Conservation (phyloP, 1,140 invertebrate genomes). For the Ostrea denselamellosa region DNA sequence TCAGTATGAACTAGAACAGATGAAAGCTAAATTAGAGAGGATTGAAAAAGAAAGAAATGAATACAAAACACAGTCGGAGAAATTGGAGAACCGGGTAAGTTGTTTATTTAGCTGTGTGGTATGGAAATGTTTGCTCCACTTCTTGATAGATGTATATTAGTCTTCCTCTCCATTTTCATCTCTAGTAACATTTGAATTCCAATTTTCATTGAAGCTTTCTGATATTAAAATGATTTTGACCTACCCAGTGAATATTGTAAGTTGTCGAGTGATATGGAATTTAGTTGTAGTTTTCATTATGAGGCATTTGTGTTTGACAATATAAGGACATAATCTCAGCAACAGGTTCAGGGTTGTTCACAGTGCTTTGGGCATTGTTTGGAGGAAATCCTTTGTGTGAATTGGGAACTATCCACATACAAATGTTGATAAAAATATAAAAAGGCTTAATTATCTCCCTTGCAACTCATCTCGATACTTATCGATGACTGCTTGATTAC, state of each 20-base stretch:
- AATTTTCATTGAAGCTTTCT: background rate
- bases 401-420: background rate
- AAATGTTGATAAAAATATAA: background rate
- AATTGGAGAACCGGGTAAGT: conserved; percentile 93
- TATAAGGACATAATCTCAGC: background rate
- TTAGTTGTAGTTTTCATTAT: background rate
- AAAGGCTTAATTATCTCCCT: background rate
- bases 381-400: background rate
- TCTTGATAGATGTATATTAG: background rate
- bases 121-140: background rate
- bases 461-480: background rate
- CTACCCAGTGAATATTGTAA: background rate
- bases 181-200: background rate
- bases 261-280: background rate
- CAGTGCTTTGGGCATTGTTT: background rate
- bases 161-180: background rate
- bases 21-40: conserved; percentile 90
- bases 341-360: background rate
- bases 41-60: conserved; percentile 90
- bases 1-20: conserved; percentile 91
- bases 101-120: background rate
- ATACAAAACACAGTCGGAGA: conserved; percentile 92
- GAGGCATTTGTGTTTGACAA: background rate
- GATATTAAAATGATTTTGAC: conserved; percentile 9
- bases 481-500: background rate